A percentile compares a stretch with the other conserved stretches of the same genome.
Evolutionary conservation across 2,113 vertebrate species (phyloP).

Genomic region (Eptesicus fuscus): DNA sequence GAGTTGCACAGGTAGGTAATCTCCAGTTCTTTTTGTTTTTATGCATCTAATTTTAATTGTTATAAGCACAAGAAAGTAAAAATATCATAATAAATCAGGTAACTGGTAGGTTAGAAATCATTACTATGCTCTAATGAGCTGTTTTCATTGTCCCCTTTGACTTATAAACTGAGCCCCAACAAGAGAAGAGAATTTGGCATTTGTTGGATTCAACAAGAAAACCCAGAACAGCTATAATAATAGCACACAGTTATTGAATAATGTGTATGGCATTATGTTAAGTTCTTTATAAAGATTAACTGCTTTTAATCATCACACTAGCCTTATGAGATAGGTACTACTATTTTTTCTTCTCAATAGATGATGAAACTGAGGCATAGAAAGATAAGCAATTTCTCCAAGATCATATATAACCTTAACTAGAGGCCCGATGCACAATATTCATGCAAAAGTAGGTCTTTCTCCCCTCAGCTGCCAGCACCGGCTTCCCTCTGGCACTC

Average conservation of each 20-base stretch:
- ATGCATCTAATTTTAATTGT: not conserved
- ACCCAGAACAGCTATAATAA: not conserved
- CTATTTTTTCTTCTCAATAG: not conserved
- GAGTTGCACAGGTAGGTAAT: constrained; percentile 94
- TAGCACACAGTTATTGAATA: not conserved
- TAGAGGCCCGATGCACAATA: too few species aligned
- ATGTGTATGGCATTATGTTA: not conserved
- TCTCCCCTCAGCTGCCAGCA: too few species aligned
- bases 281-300: constrained; percentile 14
- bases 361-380: not conserved
- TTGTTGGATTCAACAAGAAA: not conserved
- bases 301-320: not conserved
- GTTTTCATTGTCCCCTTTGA: not conserved
- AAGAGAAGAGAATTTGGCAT: constrained; percentile 21
- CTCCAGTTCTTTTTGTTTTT: not conserved
- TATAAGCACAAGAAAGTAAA: constrained; percentile 27
- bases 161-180: not conserved
- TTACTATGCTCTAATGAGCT: not conserved
- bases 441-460: too few species aligned
- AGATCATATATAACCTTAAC: not conserved
- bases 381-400: not conserved
- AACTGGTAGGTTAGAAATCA: constrained; percentile 9
- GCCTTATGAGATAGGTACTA: constrained; percentile 1
- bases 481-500: too few species aligned
- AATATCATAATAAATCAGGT: not conserved